Percentiles rank a stretch among this genome's conserved stretches.
These are phyloP conservation scores for Molorchus minor DNA, from an alignment of 2,888 invertebrate species.

Conservation along the genomic window DNA sequence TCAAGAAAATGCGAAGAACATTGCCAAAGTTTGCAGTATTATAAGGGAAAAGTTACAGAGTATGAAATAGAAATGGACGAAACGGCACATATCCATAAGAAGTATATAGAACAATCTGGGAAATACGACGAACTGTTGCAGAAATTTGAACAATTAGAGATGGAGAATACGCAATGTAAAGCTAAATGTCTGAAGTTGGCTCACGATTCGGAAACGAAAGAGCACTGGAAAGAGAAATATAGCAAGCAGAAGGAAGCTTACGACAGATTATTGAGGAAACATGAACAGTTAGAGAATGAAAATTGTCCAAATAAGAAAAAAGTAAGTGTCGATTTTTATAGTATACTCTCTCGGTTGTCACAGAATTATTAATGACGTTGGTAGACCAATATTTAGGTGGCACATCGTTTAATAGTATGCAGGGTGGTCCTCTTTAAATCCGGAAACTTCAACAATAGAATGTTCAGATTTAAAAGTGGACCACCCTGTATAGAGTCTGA, in stretches of 20 bases:
- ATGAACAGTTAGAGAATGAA: constrained; percentile 41
- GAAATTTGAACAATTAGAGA: constrained; percentile 49
- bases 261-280: constrained; percentile 35
- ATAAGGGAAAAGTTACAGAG: constrained; percentile 47
- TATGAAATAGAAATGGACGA: constrained; percentile 53
- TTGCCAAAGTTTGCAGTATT: constrained; percentile 46
- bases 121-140: constrained; percentile 55
- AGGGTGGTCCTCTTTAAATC: too few relatives aligned
- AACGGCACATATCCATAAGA: constrained; percentile 49
- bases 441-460: too few relatives aligned
- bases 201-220: constrained; percentile 28
- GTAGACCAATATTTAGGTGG: too few relatives aligned
- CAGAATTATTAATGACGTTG: too few relatives aligned
- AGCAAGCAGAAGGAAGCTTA: constrained; percentile 33
- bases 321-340: constrained; percentile 36
- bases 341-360: too few relatives aligned
- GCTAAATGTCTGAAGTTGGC: constrained; percentile 23
- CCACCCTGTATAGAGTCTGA: too few relatives aligned
- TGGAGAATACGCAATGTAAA: constrained; percentile 40
- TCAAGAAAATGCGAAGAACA: constrained; percentile 45
- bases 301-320: constrained; percentile 49
- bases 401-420: too few relatives aligned
- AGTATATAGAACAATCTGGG: constrained; percentile 57
- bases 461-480: too few relatives aligned
- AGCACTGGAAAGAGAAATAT: constrained; percentile 31